These are phyloP conservation scores for Pantala flavescens DNA, from an alignment of 1,140 invertebrate species.

Conservation along the genomic window DNA sequence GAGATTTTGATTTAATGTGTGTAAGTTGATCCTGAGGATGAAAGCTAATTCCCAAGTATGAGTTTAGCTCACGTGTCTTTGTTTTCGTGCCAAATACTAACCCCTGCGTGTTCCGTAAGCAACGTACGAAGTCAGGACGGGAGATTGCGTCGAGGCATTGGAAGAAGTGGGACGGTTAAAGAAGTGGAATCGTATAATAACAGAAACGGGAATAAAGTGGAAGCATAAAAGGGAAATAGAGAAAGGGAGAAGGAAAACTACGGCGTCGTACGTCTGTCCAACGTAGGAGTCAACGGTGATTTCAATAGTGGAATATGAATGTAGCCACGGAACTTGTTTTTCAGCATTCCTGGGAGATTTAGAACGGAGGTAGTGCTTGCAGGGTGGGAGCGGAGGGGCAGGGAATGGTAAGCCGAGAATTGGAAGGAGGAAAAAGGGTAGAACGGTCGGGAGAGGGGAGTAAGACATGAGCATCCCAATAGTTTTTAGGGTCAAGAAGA, in stretches of 20 bases:
- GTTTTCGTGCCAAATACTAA: no score
- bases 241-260: not conserved
- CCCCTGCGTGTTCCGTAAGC: no score
- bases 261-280: not conserved
- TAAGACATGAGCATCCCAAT: slow-evolving; percentile 3
- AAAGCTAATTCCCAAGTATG: no score
- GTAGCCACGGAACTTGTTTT: slow-evolving; percentile 8
- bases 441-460: not conserved
- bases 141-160: not conserved
- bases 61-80: no score
- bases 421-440: not conserved
- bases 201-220: not conserved
- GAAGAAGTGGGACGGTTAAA: not conserved
- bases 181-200: not conserved
- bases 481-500: not conserved
- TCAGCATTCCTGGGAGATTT: slow-evolving; percentile 1
- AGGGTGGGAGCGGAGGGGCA: not conserved
- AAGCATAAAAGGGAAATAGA: not conserved
- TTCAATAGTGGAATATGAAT: slow-evolving; percentile 10
- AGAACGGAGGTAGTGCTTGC: slow-evolving; percentile 7
- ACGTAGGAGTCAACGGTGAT: not conserved
- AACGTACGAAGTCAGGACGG: not conserved
- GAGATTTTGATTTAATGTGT: no score
- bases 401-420: not conserved
- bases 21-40: no score